phyloP scores from a whole-genome alignment of 2,113 vertebrate genomes.

The Conger conger region DNA sequence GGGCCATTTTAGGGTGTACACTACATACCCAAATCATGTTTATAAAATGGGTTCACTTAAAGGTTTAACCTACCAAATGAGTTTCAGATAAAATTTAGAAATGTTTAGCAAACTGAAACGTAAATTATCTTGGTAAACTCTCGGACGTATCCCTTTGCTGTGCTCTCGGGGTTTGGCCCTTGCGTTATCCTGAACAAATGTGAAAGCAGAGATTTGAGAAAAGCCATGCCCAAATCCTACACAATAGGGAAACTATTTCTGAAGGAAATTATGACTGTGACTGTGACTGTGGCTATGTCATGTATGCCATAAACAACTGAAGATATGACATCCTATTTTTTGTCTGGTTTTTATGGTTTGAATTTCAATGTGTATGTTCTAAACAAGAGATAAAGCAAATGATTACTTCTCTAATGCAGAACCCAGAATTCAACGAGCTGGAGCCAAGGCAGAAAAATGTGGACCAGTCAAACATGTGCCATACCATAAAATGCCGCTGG shows the following conservation, averaged over 20 bases:
- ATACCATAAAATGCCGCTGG: background rate
- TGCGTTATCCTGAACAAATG: background rate
- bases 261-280: background rate
- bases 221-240: background rate
- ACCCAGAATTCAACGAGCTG: background rate
- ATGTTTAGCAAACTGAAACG: background rate
- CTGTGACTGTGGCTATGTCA: background rate
- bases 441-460: background rate
- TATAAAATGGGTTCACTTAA: background rate
- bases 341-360: no score
- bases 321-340: no score
- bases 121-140: background rate
- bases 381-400: background rate
- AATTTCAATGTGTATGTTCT: background rate
- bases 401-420: background rate
- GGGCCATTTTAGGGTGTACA: background rate
- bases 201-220: background rate
- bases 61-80: conserved; percentile 3
- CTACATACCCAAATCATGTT: background rate
- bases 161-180: background rate
- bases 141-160: background rate
- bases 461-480: background rate
- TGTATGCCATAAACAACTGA: background rate
- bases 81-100: conserved; percentile 7
- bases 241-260: background rate